A percentile compares a stretch with the other conserved stretches of the same genome.
phyloP scores from a whole-genome alignment of 2,113 vertebrate species.

The Vicugna pacos region DNA sequence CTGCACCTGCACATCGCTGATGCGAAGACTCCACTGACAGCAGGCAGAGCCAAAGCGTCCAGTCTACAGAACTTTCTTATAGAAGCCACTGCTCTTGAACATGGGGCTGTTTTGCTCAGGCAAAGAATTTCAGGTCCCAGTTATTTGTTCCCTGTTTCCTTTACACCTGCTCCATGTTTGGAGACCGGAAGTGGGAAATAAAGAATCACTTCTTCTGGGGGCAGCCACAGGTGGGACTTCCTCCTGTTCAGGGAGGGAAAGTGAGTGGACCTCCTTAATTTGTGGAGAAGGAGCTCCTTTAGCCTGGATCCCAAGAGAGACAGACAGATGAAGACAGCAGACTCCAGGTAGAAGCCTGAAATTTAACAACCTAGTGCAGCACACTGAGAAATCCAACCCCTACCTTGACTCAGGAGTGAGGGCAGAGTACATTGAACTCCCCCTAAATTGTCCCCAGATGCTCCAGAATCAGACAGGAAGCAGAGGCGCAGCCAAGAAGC shows the following conservation, averaged over 20 bases:
- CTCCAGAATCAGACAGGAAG: background rate
- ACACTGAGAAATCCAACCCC: background rate
- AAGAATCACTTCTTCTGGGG: background rate
- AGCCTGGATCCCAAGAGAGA: background rate
- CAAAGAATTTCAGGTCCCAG: background rate
- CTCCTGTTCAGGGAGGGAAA: background rate
- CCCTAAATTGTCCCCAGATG: no score
- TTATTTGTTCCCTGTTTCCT: background rate
- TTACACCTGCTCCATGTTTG: background rate
- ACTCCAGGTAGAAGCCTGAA: background rate
- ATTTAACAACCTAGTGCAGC: background rate
- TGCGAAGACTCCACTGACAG: background rate
- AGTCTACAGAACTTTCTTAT: background rate
- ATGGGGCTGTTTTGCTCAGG: background rate
- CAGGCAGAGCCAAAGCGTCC: background rate
- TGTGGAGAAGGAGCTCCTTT: background rate
- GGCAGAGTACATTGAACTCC: background rate
- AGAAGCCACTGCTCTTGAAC: background rate
- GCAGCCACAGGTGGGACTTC: background rate
- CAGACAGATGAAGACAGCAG: background rate
- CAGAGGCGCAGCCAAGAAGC: background rate
- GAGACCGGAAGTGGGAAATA: background rate
- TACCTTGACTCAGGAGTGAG: background rate
- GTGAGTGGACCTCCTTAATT: background rate
- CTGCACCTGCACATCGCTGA: fast-evolving